Percentiles rank a stretch among this genome's conserved stretches.
These are phyloP conservation scores for Bovichtus variegatus DNA, from an alignment of 2,797 vertebrate genomes.

Conservation along the genomic window DNA sequence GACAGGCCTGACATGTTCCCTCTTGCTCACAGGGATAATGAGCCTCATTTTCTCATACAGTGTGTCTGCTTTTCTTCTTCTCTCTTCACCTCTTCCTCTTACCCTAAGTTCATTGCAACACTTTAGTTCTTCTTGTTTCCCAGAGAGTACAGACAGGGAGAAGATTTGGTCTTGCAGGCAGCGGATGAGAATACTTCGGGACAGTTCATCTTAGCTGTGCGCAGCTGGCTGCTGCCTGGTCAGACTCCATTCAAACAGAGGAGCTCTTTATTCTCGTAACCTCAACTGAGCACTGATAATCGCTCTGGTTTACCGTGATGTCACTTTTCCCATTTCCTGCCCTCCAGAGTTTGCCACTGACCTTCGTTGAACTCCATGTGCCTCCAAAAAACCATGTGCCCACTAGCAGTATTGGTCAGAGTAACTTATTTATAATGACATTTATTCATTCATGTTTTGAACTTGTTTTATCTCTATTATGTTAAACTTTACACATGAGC, in stretches of 20 bases:
- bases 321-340: constrained; percentile 45
- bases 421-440: neutral
- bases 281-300: constrained; percentile 27
- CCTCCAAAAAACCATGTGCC: neutral
- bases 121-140: neutral
- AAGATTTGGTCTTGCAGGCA: neutral
- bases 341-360: constrained; percentile 15
- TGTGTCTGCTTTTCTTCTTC: neutral
- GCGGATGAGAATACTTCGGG: constrained; percentile 16
- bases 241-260: constrained; percentile 54
- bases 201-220: constrained; percentile 26
- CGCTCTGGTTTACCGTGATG: constrained; percentile 47
- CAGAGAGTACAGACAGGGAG: neutral
- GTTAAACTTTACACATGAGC: too few species aligned
- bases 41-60: neutral
- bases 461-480: neutral
- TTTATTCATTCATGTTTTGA: neutral
- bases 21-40: constrained; percentile 17
- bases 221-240: constrained; percentile 40
- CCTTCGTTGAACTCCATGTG: constrained; percentile 6
- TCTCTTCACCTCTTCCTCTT: neutral
- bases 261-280: constrained; percentile 53
- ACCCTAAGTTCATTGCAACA: neutral
- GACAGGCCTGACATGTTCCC: constrained; percentile 10
- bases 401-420: neutral